Percentiles rank a stretch among this genome's conserved stretches.
Conservation (phyloP, 2,113 vertebrate species). For the Phrynosoma blainvillii region DNA sequence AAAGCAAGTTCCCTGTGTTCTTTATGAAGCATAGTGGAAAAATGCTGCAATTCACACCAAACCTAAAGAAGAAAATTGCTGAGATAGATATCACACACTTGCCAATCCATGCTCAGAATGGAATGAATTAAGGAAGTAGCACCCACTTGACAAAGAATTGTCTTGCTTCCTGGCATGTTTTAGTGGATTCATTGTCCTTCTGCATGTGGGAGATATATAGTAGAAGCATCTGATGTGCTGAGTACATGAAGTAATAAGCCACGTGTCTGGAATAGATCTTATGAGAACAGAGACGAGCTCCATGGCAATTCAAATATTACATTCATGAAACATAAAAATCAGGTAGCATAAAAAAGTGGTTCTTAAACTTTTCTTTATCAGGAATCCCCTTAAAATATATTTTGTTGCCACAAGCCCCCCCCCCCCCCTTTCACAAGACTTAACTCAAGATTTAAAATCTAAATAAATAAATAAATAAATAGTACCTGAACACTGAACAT, state of each 20-base stretch:
- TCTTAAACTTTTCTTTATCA: too few relatives aligned
- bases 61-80: conserved; percentile 13
- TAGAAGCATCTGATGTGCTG: not conserved
- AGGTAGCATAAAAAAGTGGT: not conserved
- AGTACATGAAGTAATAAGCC: not conserved
- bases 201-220: conserved; percentile 12
- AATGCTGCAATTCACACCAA: not conserved
- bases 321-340: conserved; percentile 33
- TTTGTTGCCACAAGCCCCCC: too few relatives aligned
- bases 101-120: not conserved
- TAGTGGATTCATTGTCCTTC: conserved; percentile 10
- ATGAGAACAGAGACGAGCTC: not conserved
- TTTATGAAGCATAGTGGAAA: not conserved
- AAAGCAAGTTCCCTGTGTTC: conserved; percentile 24
- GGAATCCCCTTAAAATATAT: too few relatives aligned
- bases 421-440: too few relatives aligned
- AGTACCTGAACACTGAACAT: too few relatives aligned
- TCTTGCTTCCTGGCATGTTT: not conserved
- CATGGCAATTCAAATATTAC: not conserved
- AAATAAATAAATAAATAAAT: too few relatives aligned
- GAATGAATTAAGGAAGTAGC: not conserved
- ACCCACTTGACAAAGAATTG: conserved; percentile 19
- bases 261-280: not conserved
- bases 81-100: not conserved
- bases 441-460: too few relatives aligned